These are phyloP conservation scores for Dexiosoma caninum DNA, from an alignment of 2,888 invertebrate species.

Conservation along the genomic window DNA sequence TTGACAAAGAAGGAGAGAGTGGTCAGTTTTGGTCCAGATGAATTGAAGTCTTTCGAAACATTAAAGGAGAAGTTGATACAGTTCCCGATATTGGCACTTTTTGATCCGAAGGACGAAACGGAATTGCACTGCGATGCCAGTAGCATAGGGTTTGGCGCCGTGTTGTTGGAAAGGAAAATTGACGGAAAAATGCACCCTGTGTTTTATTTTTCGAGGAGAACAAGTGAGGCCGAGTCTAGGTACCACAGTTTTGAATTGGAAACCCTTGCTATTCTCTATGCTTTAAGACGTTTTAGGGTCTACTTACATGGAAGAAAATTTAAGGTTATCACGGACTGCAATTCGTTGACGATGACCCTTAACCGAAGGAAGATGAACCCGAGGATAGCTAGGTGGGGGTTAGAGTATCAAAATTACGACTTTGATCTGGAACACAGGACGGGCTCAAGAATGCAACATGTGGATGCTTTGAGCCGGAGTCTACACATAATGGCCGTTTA, in stretches of 20 bases:
- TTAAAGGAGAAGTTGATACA: neutral
- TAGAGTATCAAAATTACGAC: too few relatives aligned
- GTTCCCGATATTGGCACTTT: conserved; percentile 17
- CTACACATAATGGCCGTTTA: too few relatives aligned
- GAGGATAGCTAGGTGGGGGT: too few relatives aligned
- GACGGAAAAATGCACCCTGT: conserved; percentile 27
- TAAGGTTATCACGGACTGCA: conserved; percentile 69
- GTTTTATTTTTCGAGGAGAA: conserved; percentile 3
- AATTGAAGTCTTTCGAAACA: neutral
- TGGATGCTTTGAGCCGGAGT: too few relatives aligned
- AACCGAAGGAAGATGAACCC: too few relatives aligned
- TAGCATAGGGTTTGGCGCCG: neutral
- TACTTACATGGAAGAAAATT: conserved; percentile 57
- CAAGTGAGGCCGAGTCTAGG: conserved; percentile 65
- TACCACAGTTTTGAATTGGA: conserved; percentile 71
- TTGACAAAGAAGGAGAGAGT: neutral
- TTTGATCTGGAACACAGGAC: too few relatives aligned
- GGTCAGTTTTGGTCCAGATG: neutral
- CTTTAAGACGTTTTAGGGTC: conserved; percentile 62
- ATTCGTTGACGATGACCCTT: conserved; percentile 63
- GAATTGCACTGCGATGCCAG: conserved; percentile 30
- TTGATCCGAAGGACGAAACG: neutral
- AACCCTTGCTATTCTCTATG: conserved; percentile 67
- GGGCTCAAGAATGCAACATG: too few relatives aligned
- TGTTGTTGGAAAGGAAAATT: conserved; percentile 5